Evolutionary conservation across 2,113 vertebrate species (phyloP), one percentile per base, ranked within the genome.

Genomic region (Colistium nudipinnis): DNA sequence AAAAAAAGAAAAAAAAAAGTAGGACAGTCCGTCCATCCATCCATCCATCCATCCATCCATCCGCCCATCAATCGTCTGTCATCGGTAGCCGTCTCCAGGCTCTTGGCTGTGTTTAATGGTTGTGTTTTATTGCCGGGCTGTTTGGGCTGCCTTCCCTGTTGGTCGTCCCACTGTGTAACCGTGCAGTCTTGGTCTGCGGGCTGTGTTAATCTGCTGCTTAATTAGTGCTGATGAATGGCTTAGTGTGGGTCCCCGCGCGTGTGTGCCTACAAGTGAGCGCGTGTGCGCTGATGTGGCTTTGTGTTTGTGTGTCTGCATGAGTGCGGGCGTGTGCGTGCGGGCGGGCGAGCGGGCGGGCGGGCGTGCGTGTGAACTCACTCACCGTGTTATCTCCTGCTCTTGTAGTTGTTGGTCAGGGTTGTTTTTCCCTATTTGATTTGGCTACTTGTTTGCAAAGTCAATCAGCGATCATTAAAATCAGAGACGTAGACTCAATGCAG

Each of bases 151-250:
- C 69, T 70, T 76, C 71, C 75, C 84, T 48, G 69, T 79, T 78
- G 83, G 49, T 81, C 51, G 63, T 82, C 86, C 74, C 86, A 79
- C 82, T 76, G 84, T 83, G 78, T 74, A 74, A 64, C 76, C 75
- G 77, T 78, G 81, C 81, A 75, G 80, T 65, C 80, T 76, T 68
- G 82, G 78, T 90, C 80, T 91, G 67, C 85, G 30, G 82, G 82
- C 84, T 90, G 74, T 88, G 84, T 87, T 91, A 89, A 88, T 84
- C 81, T 86, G 84, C 81, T 90, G 91, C 83, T 92, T 93, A 92
- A 92, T 92, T 93, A 90, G 88, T 86, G 78, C 86, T 91, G 88
- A 86, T 89, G 84, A 90, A 92, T 90, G 85, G 81, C 84, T 86
- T 7, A 2, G 64, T 51, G 75, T 74, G 80, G 60, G 71, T 39